Evolutionary conservation across 2,113 vertebrate genomes (phyloP).

Genomic region (Sterna hirundo): DNA sequence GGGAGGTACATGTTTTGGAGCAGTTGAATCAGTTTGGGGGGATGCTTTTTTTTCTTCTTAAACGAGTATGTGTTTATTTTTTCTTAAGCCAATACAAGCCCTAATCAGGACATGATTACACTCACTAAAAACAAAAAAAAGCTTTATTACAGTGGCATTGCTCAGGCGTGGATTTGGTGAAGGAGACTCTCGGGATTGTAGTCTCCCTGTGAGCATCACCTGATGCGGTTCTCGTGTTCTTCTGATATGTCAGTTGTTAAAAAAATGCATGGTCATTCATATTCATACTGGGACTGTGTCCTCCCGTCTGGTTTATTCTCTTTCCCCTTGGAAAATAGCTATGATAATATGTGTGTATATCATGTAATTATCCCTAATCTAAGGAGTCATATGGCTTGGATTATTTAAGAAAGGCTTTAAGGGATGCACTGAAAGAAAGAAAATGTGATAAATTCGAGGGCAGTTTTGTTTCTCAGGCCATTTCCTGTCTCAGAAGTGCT

Average conservation of each 20-base stretch:
- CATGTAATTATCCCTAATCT: background rate
- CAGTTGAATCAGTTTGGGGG: background rate
- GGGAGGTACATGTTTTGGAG: background rate
- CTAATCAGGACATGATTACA: background rate
- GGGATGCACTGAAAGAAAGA: background rate
- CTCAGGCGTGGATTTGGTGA: background rate
- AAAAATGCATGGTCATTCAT: background rate
- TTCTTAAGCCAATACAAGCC: background rate
- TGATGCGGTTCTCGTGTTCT: accelerated
- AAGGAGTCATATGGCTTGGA: background rate
- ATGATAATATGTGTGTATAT: background rate
- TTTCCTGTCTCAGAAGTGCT: background rate
- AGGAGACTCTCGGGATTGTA: background rate
- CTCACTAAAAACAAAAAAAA: background rate
- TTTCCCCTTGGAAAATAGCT: background rate
- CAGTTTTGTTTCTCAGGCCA: background rate
- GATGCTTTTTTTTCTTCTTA: background rate
- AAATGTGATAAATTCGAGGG: background rate
- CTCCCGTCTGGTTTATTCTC: background rate
- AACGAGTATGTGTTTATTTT: background rate
- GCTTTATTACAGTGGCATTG: background rate
- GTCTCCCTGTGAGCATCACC: background rate
- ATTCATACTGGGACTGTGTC: background rate
- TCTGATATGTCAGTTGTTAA: background rate
- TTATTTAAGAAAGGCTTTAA: background rate